Evolutionary conservation across 1,140 invertebrate species (phyloP).

Genomic region (Metaphire vulgaris): DNA sequence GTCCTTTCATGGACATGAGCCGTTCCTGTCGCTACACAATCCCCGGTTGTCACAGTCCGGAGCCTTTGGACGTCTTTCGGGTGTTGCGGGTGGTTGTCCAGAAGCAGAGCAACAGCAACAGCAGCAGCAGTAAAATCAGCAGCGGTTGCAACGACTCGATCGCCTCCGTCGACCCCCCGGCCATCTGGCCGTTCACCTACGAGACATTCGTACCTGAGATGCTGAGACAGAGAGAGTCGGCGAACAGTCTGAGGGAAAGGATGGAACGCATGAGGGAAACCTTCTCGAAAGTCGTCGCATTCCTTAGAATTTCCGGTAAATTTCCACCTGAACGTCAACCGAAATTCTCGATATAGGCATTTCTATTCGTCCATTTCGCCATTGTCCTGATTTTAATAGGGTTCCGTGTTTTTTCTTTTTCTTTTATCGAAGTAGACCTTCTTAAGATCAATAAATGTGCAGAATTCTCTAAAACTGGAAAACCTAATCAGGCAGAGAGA

Average conservation of each 20-base stretch:
- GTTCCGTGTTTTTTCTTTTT: no score
- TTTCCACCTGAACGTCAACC: no score
- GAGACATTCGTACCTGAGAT: constrained; percentile 27
- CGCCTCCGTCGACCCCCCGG: not conserved
- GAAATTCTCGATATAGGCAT: no score
- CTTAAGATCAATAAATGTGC: no score
- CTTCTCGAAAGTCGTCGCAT: constrained; percentile 17
- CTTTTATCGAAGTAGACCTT: no score
- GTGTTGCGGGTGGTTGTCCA: constrained; percentile 18
- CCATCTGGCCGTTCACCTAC: constrained; percentile 23
- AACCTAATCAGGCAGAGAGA: no score
- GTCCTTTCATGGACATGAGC: constrained; percentile 20
- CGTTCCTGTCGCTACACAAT: constrained; percentile 18
- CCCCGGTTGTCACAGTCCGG: constrained; percentile 19
- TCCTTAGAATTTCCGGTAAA: constrained; percentile 25
- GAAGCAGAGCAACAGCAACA: not conserved
- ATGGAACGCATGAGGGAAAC: constrained; percentile 28
- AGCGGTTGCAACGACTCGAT: not conserved
- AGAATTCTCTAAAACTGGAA: no score
- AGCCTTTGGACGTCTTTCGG: constrained; percentile 24
- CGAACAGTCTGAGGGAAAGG: constrained; percentile 3
- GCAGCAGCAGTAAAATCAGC: not conserved
- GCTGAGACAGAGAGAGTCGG: constrained; percentile 4
- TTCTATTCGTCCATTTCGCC: no score
- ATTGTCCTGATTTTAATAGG: no score